Base-by-base conservation (phyloP, 2,113 vertebrate genomes). In the Myxocyprinus asiaticus region DNA sequence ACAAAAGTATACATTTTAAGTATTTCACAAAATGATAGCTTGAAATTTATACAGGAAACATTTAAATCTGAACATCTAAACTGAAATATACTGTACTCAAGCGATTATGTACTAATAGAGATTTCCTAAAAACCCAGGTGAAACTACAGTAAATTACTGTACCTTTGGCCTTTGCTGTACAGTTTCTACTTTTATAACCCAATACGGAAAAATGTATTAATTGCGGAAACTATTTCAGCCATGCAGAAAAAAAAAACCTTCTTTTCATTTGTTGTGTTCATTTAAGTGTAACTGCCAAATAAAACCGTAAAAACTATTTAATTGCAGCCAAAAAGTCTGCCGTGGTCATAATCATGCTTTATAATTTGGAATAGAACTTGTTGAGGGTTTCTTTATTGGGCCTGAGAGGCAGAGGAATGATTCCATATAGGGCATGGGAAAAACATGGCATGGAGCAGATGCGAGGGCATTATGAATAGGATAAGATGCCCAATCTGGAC, bases 351-450 rank as follows among this genome's bases (percentile, higher is more conserved):
- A 78, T 80, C 59, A 42, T 82, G 59, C 90, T 80, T 90, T 88
- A 89, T 88, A 86, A 90, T 88, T 85, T 70, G 73, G 82, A 86
- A 84, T 84, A 79, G 84, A 81, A 87, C 81, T 66, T 71, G 50
- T 77, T 86, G 84, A 67, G 84, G 84, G 12, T 67, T 51, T 43
- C 85, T 91, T 90, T 87, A 90, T 76, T 82, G 72, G 84, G 80
- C 80, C 83, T 82, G 80, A 84, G 80, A 76, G 84, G 48, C 55
- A 17, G 50, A 75, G 76, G 81, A 63, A 70, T 55, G 70, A 88
- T 90, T 91, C 88, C 86, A 90, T 81, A 84, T 83, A 85, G 80
- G 70, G 85, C 65, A 80, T 72, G 78, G 63, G 22, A 72, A 67
- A 33, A 73, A 50, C 62, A 86, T 76, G 3, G 42, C 76, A 43